Evolutionary conservation across 2,888 invertebrate species (phyloP).

Genomic region (Sepiola atlantica): DNA sequence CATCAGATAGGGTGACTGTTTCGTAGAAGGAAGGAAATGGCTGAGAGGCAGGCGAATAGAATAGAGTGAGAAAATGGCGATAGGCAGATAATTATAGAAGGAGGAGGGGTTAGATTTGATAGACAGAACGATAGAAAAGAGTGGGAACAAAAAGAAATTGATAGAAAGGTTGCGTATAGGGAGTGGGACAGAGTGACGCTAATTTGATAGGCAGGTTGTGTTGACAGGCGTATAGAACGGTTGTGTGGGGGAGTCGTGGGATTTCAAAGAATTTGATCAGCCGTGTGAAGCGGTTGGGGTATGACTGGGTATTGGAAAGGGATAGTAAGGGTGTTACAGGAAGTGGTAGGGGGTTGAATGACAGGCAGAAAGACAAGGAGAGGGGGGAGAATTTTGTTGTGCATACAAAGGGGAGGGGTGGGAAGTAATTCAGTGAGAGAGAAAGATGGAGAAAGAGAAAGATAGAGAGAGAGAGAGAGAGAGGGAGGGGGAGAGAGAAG

Average conservation of each 20-base stretch:
- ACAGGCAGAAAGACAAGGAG: too few relatives aligned
- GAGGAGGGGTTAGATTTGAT: neutral
- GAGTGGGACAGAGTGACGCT: neutral
- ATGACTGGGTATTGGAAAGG: too few relatives aligned
- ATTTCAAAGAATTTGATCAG: neutral
- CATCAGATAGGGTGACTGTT: constrained; percentile 2
- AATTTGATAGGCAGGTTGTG: constrained; percentile 20
- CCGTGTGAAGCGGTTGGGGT: neutral
- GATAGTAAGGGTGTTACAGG: too few relatives aligned
- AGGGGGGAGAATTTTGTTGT: too few relatives aligned
- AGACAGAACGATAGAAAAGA: neutral
- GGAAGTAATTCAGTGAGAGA: too few relatives aligned
- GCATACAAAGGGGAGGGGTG: too few relatives aligned
- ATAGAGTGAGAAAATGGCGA: neutral
- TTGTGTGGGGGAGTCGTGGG: neutral
- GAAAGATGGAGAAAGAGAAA: too few relatives aligned
- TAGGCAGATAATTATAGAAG: neutral
- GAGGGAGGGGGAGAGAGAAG: too few relatives aligned
- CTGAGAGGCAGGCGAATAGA: constrained; percentile 6
- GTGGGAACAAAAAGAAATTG: neutral
- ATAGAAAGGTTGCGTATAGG: neutral
- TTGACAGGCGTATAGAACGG: neutral
- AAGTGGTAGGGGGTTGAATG: too few relatives aligned
- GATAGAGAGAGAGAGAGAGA: too few relatives aligned
- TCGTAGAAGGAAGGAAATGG: neutral